Conservation (phyloP, 2,797 vertebrate species). For the Morus bassanus region DNA sequence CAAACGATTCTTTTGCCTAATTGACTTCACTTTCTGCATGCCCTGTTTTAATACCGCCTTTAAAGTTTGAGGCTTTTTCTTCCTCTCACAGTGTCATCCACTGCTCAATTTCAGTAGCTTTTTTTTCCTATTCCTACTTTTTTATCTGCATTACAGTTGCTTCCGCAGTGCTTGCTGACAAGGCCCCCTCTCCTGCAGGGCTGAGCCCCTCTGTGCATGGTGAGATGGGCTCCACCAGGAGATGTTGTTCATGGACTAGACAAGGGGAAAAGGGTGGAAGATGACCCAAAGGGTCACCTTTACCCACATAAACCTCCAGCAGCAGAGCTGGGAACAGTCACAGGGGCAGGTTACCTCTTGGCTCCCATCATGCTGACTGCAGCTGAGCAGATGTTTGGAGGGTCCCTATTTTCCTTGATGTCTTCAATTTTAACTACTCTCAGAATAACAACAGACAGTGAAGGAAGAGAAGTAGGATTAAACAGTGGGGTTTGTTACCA, state of each 20-base stretch:
- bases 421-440: background rate
- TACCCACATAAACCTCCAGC: background rate
- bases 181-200: background rate
- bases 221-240: background rate
- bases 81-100: background rate
- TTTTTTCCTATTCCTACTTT: background rate
- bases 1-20: constrained; percentile 55
- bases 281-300: background rate
- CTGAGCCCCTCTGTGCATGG: background rate
- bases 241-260: background rate
- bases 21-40: constrained; percentile 32
- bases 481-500: background rate
- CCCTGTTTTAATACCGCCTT: constrained; percentile 16
- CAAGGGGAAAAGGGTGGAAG: background rate
- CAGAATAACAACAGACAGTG: background rate
- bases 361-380: background rate
- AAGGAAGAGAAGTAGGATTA: background rate
- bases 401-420: background rate
- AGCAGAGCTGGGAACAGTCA: background rate
- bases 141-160: background rate
- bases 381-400: background rate
- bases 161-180: rapidly evolving
- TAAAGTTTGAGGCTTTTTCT: constrained; percentile 48
- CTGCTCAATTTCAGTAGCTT: background rate
- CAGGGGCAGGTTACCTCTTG: background rate